Evolutionary conservation across 2,888 invertebrate species (phyloP), one percentile per base, ranked within the genome.

Genomic region (Macrosiphum euphorbiae): DNA sequence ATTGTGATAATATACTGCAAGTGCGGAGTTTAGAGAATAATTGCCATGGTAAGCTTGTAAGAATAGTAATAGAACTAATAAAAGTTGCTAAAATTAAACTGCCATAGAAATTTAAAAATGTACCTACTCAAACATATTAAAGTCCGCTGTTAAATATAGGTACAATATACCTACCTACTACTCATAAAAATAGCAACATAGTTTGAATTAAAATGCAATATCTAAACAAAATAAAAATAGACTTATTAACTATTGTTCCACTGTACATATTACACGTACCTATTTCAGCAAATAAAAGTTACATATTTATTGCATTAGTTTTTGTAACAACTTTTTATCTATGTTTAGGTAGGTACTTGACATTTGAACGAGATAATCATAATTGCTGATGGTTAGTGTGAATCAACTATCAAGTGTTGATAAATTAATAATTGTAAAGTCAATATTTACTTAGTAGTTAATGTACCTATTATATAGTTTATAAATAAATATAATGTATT

Each of bases 401-500:
- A 16, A 55, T 20, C 52, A 16, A 52, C 52, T 16, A 16, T 52
- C 4, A 67, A 67, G n/a, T n/a, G n/a, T 67, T 67, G 67, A 67
- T 67, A 16, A 7, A 67, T n/a, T 67, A n/a, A 67, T 67, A 67
- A 67, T n/a, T 67, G 16, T 67, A 67, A n/a, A 7, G 16, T 67
- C n/a, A 67, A n/a, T 67, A 67, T 67, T 67, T 67, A 5, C n/a
- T n/a, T 16, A 67, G 16, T 67, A 16, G 13, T 67, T 16, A 67
- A 67, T 7, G n/a, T 67, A n/a, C n/a, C n/a, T n/a, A 67, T 67
- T 58, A 26, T n/a, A 67, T 67, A n/a, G 67, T 67, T 67, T 67
- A 67, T 67, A 67, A 67, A 67, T 67, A 67, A 67, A 67, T 67
- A 67, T 67, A n/a, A n/a, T 67, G n/a, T 67, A n/a, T 67, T n/a